Conservation (phyloP, 2,797 vertebrate genomes). For the Sus cebifrons region DNA sequence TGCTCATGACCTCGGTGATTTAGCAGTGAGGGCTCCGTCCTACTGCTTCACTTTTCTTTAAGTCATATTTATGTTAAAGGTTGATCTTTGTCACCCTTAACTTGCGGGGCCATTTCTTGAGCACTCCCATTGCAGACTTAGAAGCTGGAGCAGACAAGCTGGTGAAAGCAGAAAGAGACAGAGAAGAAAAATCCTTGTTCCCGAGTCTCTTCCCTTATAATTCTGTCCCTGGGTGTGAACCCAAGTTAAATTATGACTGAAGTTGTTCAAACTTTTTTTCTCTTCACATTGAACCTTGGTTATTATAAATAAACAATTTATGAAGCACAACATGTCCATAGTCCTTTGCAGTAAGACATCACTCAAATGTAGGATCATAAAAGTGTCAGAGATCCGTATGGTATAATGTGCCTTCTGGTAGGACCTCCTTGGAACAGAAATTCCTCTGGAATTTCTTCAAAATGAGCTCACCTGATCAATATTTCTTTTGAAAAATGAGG, state of each 20-base stretch:
- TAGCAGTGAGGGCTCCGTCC: neutral
- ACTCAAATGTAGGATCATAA: constrained; percentile 75
- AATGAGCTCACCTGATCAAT: constrained; percentile 54
- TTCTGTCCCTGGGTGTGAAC: constrained; percentile 34
- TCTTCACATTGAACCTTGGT: constrained; percentile 75
- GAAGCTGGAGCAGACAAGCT: neutral
- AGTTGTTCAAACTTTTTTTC: constrained; percentile 47
- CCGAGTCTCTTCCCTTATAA: neutral
- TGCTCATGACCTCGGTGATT: neutral
- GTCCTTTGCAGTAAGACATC: constrained; percentile 79
- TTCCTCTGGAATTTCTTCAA: constrained; percentile 67
- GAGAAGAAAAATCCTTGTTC: neutral
- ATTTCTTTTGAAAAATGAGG: constrained; percentile 74
- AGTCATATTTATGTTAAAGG: neutral
- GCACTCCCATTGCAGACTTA: neutral
- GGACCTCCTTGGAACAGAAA: constrained; percentile 74
- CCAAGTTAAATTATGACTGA: constrained; percentile 60
- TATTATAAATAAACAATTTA: constrained; percentile 79
- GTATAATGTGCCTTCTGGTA: constrained; percentile 59
- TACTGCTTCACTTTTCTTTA: neutral
- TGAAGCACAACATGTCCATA: constrained; percentile 69
- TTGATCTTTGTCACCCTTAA: neutral
- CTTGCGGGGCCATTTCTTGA: neutral
- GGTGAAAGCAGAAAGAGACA: neutral
- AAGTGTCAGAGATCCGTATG: constrained; percentile 73